Base-by-base conservation (phyloP, 2,797 vertebrate genomes). In the Spheniscus humboldti region DNA sequence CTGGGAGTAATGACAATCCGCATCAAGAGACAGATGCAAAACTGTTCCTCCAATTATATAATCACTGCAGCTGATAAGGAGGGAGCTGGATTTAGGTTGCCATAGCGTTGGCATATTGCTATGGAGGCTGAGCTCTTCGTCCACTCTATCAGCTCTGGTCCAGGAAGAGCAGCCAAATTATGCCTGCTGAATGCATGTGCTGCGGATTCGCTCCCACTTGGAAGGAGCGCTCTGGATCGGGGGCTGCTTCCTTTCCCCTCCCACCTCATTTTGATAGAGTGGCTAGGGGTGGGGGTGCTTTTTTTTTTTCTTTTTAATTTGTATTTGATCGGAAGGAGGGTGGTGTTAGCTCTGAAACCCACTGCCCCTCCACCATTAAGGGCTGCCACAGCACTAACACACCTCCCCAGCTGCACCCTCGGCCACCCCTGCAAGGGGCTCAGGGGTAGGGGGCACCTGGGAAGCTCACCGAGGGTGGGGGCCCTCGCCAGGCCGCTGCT, bases 21-120 rank as follows among this genome's bases (percentile, higher is more conserved):
- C 95, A 94, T 86, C 88, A 86, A 94, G 89, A 94, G 93, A 96
- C 94, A 97, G 97, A 98, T 96, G 96, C 97, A 97, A 97, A 97
- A 96, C 76, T 93, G 96, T 88, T 98, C 97, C 95, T 92, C 94
- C 97, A 98, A 98, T 98, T 98, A 98, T 97, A 98, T 98, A 98
- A 98, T 96, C 98, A 98, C 98, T 98, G 98, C 98, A 98, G 98
- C 96, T 98, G 96, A 94, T 95, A 96, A 97, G 92, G 91, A 97
- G 90, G 96, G 94, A 97, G 91, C 93, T 92, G 92, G 97, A 97
- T 97, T 95, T 97, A 91, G 98, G 98, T 98, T 98, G 98, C 98
- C 97, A 98, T 98, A 98, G 98, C 24, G 84, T 87, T 97, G 94
- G 97, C 96, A 97, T 96, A 97, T 96, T 97, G 96, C 97, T 98